Conservation (phyloP, 2,888 invertebrate genomes). For the Habroteleia sp. region DNA sequence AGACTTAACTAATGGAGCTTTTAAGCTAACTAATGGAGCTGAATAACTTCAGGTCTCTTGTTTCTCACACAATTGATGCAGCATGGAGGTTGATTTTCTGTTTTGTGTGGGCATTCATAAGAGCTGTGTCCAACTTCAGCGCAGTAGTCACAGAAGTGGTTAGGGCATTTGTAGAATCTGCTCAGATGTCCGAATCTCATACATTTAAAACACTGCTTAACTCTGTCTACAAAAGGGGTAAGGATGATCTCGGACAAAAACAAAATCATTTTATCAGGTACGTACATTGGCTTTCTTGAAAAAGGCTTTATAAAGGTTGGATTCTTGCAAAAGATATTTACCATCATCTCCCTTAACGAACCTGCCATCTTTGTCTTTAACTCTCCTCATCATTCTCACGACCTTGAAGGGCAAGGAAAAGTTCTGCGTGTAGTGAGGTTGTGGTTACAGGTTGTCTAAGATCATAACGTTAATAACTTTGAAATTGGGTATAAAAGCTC, state of each 20-base stretch:
- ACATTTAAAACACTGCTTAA: background rate
- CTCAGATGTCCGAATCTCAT: background rate
- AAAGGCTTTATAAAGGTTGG: too few relatives aligned
- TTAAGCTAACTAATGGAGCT: too few relatives aligned
- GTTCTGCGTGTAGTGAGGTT: background rate
- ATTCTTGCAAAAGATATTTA: too few relatives aligned
- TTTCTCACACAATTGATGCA: conserved; percentile 1
- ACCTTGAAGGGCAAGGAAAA: background rate
- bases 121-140: background rate
- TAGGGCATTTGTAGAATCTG: background rate
- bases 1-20: too few relatives aligned
- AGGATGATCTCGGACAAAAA: too few relatives aligned
- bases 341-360: background rate
- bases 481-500: too few relatives aligned
- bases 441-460: background rate
- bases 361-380: background rate
- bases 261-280: too few relatives aligned
- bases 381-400: background rate
- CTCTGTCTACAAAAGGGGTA: too few relatives aligned
- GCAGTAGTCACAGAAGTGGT: background rate
- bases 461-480: background rate
- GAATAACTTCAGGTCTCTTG: background rate
- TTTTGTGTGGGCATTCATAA: background rate
- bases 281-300: too few relatives aligned
- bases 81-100: background rate